phyloP scores from a whole-genome alignment of 2,113 vertebrate genomes.

The Rhipidura dahli region DNA sequence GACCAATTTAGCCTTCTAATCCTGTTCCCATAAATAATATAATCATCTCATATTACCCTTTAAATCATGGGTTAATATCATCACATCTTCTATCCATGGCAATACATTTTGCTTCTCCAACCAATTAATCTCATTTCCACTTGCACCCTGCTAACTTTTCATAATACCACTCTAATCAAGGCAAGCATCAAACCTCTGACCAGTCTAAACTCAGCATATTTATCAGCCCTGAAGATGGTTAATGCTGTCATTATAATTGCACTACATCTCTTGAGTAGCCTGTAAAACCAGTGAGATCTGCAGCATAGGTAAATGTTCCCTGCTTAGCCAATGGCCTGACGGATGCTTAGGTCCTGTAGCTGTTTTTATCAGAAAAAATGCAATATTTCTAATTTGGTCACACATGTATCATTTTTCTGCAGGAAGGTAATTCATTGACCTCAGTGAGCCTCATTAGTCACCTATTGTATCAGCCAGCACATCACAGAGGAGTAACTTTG shows the following conservation, averaged over 20 bases:
- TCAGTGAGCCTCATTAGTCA: background rate
- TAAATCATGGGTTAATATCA: conserved; percentile 50
- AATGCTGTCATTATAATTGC: background rate
- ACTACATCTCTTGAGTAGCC: background rate
- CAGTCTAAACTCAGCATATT: background rate
- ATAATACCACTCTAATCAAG: background rate
- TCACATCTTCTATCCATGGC: conserved; percentile 25
- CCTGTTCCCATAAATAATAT: conserved; percentile 55
- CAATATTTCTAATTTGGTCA: background rate
- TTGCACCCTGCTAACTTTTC: conserved; percentile 4
- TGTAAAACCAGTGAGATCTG: background rate
- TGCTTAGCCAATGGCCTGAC: background rate
- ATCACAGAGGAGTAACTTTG: background rate
- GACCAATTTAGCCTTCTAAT: conserved; percentile 63
- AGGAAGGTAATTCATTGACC: background rate
- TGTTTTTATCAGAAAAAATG: background rate
- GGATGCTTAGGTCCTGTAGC: background rate
- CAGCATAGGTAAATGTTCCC: background rate
- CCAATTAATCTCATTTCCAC: background rate
- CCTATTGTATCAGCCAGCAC: background rate
- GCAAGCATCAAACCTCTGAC: background rate
- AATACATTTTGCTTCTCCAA: background rate
- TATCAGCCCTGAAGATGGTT: background rate
- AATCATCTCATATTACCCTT: conserved; percentile 24
- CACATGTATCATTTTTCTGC: background rate